phyloP scores from a whole-genome alignment of 2,888 invertebrate genomes.

The Agriopis marginaria region DNA sequence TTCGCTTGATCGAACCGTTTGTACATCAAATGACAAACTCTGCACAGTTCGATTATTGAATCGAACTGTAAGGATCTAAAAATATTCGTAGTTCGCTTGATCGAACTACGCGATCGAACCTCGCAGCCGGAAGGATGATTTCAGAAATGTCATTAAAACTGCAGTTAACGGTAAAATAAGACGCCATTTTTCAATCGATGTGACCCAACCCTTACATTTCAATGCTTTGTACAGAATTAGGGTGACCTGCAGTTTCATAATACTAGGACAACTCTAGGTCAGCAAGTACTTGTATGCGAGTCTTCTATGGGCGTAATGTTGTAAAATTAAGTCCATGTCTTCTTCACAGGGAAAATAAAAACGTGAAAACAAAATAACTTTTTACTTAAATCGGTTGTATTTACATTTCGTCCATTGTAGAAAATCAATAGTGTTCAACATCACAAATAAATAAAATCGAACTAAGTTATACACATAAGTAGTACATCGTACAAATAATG shows the following conservation, averaged over 20 bases:
- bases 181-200: not conserved
- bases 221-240: conserved; percentile 5
- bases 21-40: no score
- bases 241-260: conserved; percentile 5
- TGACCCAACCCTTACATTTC: conserved; percentile 18
- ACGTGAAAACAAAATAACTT: conserved; percentile 84
- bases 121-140: no score
- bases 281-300: not conserved
- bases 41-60: no score
- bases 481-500: conserved; percentile 81
- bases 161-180: not conserved
- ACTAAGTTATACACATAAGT: conserved; percentile 83
- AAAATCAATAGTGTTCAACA: conserved; percentile 86
- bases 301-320: not conserved
- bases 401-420: conserved; percentile 86
- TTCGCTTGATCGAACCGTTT: no score
- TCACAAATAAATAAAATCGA: conserved; percentile 86
- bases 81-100: no score
- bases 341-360: conserved; percentile 74
- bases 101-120: no score
- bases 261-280: conserved; percentile 4
- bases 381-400: conserved; percentile 87
- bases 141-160: no score
- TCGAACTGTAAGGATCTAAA: no score
- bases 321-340: no score